Evolutionary conservation across 2,113 vertebrate species (phyloP), one percentile per base, ranked within the genome.

Genomic region (Cebidichthys violaceus): DNA sequence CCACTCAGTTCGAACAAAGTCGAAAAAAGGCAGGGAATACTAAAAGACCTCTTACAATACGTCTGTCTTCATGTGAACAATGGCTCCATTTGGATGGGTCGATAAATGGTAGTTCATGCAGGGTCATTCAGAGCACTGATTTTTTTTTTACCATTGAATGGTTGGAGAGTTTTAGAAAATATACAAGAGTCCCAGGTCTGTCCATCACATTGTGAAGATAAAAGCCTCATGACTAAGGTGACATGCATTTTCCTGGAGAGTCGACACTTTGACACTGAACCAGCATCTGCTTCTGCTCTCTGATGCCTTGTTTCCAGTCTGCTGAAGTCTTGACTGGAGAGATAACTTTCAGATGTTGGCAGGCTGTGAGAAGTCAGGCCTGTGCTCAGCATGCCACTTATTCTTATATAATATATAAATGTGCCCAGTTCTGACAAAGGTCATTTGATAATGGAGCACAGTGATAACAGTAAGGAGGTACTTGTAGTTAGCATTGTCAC

Each of bases 41-140:
- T 79, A 57, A 90, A 84, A 89, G 55, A 80, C 77, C 41, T 77
- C 70, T 73, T 4, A 86, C 65, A 78, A 82, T 82, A 72, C 79
- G 82, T 79, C 75, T 71, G 69, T 85, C 87, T 83, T 87, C 66
- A 3, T 9, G 11, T 3, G 17, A 79, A 87, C 89, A 91, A 86
- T 84, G 67, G 50, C 68, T 88, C 85, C 84, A 86, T 93, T 91
- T 81, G 68, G 81, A 81, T 3, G 13, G 87, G 81, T 86, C 88
- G 74, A 92, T 90, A 66, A 79, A 50, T 66, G 50, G 47, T 41
- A n/a, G 33, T 70, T 77, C 66, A 24, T 3, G 8, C 79, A 67
- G 54, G 59, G 57, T 70, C 81, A 71, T 52, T 76, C 52, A 71
- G 27, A 57, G 18, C 22, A 17, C 57, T 77, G 22, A 0, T 17